Evolutionary conservation across 23 tunicate species (phyloP).

Genomic region (Styela plicata): DNA sequence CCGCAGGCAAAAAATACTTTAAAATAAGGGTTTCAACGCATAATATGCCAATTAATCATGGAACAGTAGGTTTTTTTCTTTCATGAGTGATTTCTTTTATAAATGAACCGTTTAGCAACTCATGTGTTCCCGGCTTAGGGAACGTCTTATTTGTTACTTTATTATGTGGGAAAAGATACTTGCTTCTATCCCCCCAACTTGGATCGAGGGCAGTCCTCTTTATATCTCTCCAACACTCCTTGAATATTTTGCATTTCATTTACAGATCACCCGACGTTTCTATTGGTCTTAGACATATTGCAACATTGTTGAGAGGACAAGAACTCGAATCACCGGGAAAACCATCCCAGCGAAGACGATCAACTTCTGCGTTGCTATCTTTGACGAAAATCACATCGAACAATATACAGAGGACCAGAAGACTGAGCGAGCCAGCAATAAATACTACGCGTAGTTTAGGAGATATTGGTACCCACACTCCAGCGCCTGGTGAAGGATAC

Average conservation of each 20-base stretch:
- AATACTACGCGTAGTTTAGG: constrained; percentile 4
- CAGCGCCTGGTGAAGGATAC: constrained; percentile 29
- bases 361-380: neutral
- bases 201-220: too few species aligned
- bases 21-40: too few species aligned
- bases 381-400: neutral
- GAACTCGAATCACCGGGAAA: neutral
- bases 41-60: too few species aligned
- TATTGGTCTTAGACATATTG: constrained; percentile 23
- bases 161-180: too few species aligned
- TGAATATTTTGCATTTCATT: neutral
- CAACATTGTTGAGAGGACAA: neutral
- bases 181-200: too few species aligned
- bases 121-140: too few species aligned
- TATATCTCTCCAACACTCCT: neutral
- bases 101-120: too few species aligned
- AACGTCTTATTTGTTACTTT: too few species aligned
- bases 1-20: too few species aligned
- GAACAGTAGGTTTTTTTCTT: too few species aligned
- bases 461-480: neutral
- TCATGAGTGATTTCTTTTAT: too few species aligned
- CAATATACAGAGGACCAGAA: constrained; percentile 10
- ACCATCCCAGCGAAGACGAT: neutral
- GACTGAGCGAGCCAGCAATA: constrained; percentile 18
- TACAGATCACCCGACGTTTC: constrained; percentile 18